Evolutionary conservation across 1,140 invertebrate species (phyloP), one percentile per base, ranked within the genome.

Genomic region (Melitaea cinxia): DNA sequence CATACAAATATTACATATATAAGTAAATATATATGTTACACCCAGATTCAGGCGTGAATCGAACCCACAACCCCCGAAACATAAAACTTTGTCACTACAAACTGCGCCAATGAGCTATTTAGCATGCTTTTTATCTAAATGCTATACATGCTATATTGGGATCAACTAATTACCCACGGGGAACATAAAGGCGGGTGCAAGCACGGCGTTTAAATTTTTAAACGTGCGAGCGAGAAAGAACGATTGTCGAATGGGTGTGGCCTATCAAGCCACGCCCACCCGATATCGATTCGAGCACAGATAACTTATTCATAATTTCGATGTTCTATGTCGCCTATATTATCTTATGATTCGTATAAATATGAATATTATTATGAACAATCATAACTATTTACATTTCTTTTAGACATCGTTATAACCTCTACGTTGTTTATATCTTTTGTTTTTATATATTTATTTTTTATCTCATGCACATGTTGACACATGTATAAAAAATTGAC

Each of bases 131-230:
- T n/a, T n/a, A n/a, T n/a, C n/a, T n/a, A n/a, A n/a, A n/a, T n/a
- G n/a, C n/a, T n/a, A n/a, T n/a, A n/a, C n/a, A n/a, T n/a, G n/a
- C n/a, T n/a, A n/a, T n/a, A n/a, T n/a, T 26, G 35, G 35, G 4
- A 37, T 37, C n/a, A 37, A 37, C 35, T 37, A 14, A 37, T 37
- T 37, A 37, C 35, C 14, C n/a, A 12, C 9, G 30, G 9, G 30
- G n/a, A 12, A 33, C 30, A 14, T 37, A 37, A 37, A 37, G 35
- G 35, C n/a, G n/a, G 14, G 35, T n/a, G 33, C n/a, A 37, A 37
- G 14, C 35, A n/a, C 35, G 35, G n/a, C 35, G 35, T 37, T 37
- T 37, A 37, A 37, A 37, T 37, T 37, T 37, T 37, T 37, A 37
- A 37, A 37, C 35, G 35, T n/a, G 35, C 1, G 35, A 37, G 14